These are phyloP conservation scores for Palaemon carinicauda DNA, from an alignment of 1,140 invertebrate species.

Conservation along the genomic window DNA sequence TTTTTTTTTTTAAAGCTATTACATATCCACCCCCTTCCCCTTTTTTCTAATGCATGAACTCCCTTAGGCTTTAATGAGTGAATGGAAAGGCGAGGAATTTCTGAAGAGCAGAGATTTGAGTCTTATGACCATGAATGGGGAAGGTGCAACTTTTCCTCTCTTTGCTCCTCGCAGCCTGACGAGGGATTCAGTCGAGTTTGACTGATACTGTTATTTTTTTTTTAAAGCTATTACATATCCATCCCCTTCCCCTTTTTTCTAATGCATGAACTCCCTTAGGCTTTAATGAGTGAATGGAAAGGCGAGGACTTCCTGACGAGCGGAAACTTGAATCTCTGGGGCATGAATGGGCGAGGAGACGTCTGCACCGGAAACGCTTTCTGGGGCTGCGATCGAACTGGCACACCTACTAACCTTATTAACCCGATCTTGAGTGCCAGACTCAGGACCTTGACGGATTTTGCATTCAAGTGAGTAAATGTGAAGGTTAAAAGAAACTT, in stretches of 20 bases:
- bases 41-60: not conserved
- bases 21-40: not conserved
- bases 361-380: conserved; percentile 47
- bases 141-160: no score
- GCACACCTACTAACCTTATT: conserved; percentile 64
- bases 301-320: conserved; percentile 70
- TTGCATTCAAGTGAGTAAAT: conserved; percentile 71
- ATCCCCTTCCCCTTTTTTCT: not conserved
- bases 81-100: conserved; percentile 69
- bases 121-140: conserved; percentile 66
- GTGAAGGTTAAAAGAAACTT: no score
- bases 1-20: no score
- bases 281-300: conserved; percentile 65
- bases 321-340: conserved; percentile 70
- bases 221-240: no score
- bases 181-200: no score
- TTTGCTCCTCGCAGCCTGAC: no score
- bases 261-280: not conserved
- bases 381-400: conserved; percentile 54
- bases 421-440: conserved; percentile 74
- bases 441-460: conserved; percentile 73
- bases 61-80: conserved; percentile 61
- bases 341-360: conserved; percentile 59
- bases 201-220: not conserved
- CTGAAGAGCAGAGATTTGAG: conserved; percentile 69